phyloP scores from a whole-genome alignment of 2,888 invertebrate genomes.

The Morinoia aosen region DNA sequence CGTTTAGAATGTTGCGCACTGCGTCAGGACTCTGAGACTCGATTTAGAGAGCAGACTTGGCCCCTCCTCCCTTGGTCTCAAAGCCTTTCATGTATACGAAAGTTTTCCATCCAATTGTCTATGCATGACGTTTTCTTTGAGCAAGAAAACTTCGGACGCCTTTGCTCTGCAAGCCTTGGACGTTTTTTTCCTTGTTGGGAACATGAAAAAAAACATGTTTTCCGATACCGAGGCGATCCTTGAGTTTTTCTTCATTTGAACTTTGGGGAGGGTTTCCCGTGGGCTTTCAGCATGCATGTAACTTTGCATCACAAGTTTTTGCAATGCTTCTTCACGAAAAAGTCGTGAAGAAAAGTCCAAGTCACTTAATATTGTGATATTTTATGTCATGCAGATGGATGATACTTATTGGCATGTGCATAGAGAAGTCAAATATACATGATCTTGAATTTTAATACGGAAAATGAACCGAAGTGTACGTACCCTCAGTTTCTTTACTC shows the following conservation, averaged over 20 bases:
- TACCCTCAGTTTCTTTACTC: too few species aligned
- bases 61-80: background rate
- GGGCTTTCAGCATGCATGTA: constrained; percentile 6
- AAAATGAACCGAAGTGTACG: too few species aligned
- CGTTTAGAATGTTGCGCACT: background rate
- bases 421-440: too few species aligned
- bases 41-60: background rate
- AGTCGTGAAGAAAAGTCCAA: background rate
- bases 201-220: constrained; percentile 23
- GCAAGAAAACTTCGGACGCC: constrained; percentile 35
- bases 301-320: background rate
- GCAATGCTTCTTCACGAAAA: background rate
- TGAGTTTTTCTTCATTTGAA: constrained; percentile 18
- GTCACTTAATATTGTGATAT: background rate
- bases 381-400: background rate
- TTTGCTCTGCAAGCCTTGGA: constrained; percentile 5
- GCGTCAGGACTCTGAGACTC: background rate
- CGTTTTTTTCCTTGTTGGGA: constrained; percentile 9
- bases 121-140: constrained; percentile 48
- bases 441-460: too few species aligned
- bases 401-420: background rate
- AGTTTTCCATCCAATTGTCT: constrained; percentile 42
- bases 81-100: constrained; percentile 21
- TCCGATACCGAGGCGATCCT: constrained; percentile 19
- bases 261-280: constrained; percentile 29